A percentile compares a stretch with the other conserved stretches of the same genome.
Evolutionary conservation across 1,140 invertebrate genomes (phyloP).

Genomic region (Saxidomus purpurata): DNA sequence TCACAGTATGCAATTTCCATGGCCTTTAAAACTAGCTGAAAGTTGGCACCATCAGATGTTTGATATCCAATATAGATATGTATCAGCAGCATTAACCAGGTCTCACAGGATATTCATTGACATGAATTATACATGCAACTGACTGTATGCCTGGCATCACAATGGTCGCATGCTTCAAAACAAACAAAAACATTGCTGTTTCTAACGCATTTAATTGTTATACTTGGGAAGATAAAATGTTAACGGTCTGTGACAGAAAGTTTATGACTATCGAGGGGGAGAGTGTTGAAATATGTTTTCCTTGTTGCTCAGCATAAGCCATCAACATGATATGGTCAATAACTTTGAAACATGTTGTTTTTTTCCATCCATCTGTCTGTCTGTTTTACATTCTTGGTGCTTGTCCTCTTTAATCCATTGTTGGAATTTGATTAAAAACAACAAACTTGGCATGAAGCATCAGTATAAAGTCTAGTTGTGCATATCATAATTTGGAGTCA

Average conservation of each 20-base stretch:
- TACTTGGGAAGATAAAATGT: neutral
- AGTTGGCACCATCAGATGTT: neutral
- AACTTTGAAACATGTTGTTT: no score
- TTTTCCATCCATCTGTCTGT: no score
- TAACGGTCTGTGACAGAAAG: slow-evolving; percentile 6
- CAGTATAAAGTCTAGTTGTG: no score
- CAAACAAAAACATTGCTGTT: neutral
- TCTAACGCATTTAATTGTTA: neutral
- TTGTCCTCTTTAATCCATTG: no score
- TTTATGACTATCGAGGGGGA: neutral
- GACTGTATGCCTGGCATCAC: no score
- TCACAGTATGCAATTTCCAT: neutral
- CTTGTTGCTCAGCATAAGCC: no score
- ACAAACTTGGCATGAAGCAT: no score
- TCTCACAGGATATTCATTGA: neutral
- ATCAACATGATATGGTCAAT: no score
- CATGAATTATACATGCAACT: slow-evolving; percentile 27
- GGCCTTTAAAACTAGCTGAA: neutral
- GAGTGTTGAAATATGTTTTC: no score
- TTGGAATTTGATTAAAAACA: no score
- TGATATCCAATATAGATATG: neutral
- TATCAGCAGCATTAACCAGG: neutral
- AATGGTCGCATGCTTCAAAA: neutral
- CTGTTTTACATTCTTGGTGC: no score
- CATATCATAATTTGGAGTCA: no score